phyloP scores from a whole-genome alignment of 2,113 vertebrate species.

The Caloenas nicobarica region DNA sequence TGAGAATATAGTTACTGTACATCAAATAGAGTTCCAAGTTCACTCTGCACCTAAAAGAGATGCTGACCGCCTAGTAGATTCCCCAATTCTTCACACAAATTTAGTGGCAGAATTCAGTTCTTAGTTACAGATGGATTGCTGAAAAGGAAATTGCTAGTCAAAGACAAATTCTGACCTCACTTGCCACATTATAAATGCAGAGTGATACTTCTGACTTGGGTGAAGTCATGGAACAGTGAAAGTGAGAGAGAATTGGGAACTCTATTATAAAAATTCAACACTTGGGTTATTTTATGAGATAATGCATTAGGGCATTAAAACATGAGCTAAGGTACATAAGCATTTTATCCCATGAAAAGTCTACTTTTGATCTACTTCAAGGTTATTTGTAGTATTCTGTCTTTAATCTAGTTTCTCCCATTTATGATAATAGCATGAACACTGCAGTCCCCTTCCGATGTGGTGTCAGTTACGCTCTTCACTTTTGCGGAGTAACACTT shows the following conservation, averaged over 20 bases:
- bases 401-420: constrained; percentile 9
- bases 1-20: neutral
- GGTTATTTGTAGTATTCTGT: neutral
- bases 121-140: neutral
- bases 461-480: constrained; percentile 43
- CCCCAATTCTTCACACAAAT: neutral
- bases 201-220: neutral
- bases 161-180: neutral
- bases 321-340: fast-evolving
- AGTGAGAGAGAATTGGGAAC: neutral
- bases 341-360: neutral
- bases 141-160: neutral
- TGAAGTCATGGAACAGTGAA: neutral
- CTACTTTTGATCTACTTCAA: neutral
- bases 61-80: neutral
- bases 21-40: neutral
- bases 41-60: neutral
- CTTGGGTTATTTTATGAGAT: neutral
- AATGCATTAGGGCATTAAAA: neutral
- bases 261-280: neutral
- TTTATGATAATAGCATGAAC: constrained; percentile 45
- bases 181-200: neutral
- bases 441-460: neutral
- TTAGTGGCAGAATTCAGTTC: neutral
- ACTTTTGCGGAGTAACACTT: constrained; percentile 59